These are phyloP conservation scores for Lepisosteus oculatus DNA, from an alignment of 2,113 vertebrate genomes.

Conservation along the genomic window DNA sequence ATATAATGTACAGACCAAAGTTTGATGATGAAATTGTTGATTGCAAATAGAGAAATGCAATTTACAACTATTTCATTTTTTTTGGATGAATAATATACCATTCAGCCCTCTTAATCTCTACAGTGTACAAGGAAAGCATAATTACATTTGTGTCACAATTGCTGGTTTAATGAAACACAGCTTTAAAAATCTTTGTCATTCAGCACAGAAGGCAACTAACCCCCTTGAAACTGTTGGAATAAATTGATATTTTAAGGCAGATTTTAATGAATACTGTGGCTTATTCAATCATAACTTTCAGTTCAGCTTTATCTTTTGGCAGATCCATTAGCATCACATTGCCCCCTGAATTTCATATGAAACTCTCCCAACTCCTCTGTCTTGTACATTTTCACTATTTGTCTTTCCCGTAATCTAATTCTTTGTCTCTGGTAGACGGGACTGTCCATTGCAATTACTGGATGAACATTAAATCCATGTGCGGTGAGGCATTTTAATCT, in stretches of 20 bases:
- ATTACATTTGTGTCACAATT: conserved; percentile 61
- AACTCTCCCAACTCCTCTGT: conserved; percentile 73
- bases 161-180: conserved; percentile 38
- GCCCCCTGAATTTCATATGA: conserved; percentile 59
- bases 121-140: conserved; percentile 53
- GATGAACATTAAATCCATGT: conserved; percentile 70
- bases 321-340: conserved; percentile 84
- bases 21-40: background rate
- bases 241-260: conserved; percentile 82
- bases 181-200: conserved; percentile 80
- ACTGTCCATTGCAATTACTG: conserved; percentile 80
- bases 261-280: conserved; percentile 85
- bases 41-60: conserved; percentile 13
- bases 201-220: conserved; percentile 59
- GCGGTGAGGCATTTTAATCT: conserved; percentile 76
- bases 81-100: conserved; percentile 42
- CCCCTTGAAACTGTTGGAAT: conserved; percentile 72
- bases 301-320: conserved; percentile 85
- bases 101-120: conserved; percentile 44
- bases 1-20: no score
- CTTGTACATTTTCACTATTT: conserved; percentile 68
- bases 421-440: conserved; percentile 74
- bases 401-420: conserved; percentile 80
- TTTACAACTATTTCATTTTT: conserved; percentile 42
- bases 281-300: conserved; percentile 78